Conservation (phyloP, 2,888 invertebrate species). For the Mechanitis mazaeus region DNA sequence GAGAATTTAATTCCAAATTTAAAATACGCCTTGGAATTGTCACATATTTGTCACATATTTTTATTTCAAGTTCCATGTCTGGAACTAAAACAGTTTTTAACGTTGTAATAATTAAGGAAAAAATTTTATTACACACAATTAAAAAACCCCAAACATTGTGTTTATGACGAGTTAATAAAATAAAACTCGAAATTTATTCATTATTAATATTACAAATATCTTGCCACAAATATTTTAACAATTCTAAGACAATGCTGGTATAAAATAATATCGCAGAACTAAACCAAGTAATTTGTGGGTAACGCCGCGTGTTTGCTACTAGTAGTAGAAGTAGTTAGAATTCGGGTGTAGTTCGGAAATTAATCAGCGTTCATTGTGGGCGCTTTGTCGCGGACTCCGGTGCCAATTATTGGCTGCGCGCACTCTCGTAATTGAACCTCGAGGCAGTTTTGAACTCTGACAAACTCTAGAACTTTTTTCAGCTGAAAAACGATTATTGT, state of each 20-base stretch:
- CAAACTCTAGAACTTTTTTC: slow-evolving; percentile 36
- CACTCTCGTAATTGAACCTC: slow-evolving; percentile 65
- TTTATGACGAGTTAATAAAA: too few relatives aligned
- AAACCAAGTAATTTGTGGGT: slow-evolving; percentile 50
- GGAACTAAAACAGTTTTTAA: slow-evolving; percentile 43
- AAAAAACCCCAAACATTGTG: too few relatives aligned
- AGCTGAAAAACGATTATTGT: slow-evolving; percentile 12
- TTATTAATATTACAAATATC: too few relatives aligned
- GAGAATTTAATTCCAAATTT: too few relatives aligned
- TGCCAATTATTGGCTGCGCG: slow-evolving; percentile 71
- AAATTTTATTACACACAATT: too few relatives aligned
- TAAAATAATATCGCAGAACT: slow-evolving; percentile 9
- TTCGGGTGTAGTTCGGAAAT: slow-evolving; percentile 75
- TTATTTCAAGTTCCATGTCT: too few relatives aligned
- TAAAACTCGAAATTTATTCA: too few relatives aligned
- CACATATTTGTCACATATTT: too few relatives aligned
- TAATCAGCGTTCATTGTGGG: slow-evolving; percentile 73
- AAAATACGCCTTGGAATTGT: too few relatives aligned
- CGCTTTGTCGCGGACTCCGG: slow-evolving; percentile 70
- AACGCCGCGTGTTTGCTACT: slow-evolving; percentile 60
- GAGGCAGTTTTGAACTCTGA: slow-evolving; percentile 35
- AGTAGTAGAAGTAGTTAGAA: slow-evolving; percentile 49
- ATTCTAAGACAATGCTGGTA: slow-evolving; percentile 3
- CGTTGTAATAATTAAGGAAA: too few relatives aligned
- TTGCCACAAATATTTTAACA: not conserved